phyloP scores from a whole-genome alignment of 1,140 invertebrate species.

The Drosophila kohkoa region DNA sequence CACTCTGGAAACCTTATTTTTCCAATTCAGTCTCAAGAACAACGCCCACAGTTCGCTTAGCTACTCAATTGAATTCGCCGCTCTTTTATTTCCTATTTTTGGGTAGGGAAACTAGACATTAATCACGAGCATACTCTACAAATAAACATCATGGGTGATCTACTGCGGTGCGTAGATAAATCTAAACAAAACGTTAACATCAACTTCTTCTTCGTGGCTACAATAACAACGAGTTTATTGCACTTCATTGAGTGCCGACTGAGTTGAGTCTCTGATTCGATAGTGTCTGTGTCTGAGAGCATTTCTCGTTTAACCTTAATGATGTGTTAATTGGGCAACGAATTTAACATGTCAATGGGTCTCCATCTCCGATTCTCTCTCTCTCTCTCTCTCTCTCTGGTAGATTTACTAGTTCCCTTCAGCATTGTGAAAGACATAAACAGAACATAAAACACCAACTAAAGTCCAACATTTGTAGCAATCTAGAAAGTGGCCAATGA shows the following conservation, averaged over 20 bases:
- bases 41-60: not conserved
- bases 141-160: conserved; percentile 67
- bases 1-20: not conserved
- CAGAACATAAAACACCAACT: conserved; percentile 58
- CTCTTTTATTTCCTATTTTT: no score
- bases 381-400: not conserved
- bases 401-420: conserved; percentile 4
- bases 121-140: conserved; percentile 45
- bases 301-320: conserved; percentile 70
- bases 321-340: conserved; percentile 76
- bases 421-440: conserved; percentile 70
- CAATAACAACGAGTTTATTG: conserved; percentile 80
- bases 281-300: conserved; percentile 18
- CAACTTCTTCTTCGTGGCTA: conserved; percentile 65
- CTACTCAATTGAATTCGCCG: not conserved
- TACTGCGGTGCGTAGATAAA: conserved; percentile 29
- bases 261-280: not conserved
- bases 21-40: not conserved
- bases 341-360: conserved; percentile 69
- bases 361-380: not conserved
- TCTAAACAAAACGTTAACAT: conserved; percentile 69
- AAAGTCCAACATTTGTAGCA: conserved; percentile 7
- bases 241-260: conserved; percentile 49
- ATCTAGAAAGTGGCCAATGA: conserved; percentile 36
- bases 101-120: not conserved